These are phyloP conservation scores for Bucco capensis DNA, from an alignment of 2,113 vertebrate genomes.

Conservation along the genomic window DNA sequence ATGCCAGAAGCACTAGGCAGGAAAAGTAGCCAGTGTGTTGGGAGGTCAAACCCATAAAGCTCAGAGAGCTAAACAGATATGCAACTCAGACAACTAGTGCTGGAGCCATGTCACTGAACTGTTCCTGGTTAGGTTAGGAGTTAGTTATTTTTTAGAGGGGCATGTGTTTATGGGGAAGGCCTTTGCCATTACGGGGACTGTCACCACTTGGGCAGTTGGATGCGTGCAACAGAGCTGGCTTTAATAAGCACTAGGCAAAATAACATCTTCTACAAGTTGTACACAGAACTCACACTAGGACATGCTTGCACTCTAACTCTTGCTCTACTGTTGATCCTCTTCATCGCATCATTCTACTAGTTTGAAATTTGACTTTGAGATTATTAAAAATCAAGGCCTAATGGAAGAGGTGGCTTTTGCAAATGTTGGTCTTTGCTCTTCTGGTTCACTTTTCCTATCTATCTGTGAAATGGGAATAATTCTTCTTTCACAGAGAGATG, in stretches of 20 bases:
- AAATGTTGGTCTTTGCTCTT: background rate
- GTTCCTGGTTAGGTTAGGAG: background rate
- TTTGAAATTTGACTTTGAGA: background rate
- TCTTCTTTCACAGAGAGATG: background rate
- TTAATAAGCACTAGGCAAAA: background rate
- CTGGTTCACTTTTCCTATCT: background rate
- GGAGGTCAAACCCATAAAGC: background rate
- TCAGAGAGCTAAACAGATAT: background rate
- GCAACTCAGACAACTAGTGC: background rate
- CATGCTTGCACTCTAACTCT: no score
- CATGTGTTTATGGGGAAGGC: background rate
- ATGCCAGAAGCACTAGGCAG: background rate
- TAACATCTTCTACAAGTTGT: background rate
- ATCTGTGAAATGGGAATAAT: background rate
- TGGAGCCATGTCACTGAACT: background rate
- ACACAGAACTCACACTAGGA: background rate
- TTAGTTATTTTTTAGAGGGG: background rate
- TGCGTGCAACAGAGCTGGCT: background rate
- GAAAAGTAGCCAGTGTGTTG: background rate
- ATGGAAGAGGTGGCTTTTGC: background rate
- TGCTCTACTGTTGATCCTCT: background rate
- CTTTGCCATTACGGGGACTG: background rate
- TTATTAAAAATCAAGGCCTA: background rate
- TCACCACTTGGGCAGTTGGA: background rate
- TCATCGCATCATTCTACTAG: background rate